These are phyloP conservation scores for Tetraodon nigroviridis DNA, from an alignment of 2,113 vertebrate species.

Conservation along the genomic window DNA sequence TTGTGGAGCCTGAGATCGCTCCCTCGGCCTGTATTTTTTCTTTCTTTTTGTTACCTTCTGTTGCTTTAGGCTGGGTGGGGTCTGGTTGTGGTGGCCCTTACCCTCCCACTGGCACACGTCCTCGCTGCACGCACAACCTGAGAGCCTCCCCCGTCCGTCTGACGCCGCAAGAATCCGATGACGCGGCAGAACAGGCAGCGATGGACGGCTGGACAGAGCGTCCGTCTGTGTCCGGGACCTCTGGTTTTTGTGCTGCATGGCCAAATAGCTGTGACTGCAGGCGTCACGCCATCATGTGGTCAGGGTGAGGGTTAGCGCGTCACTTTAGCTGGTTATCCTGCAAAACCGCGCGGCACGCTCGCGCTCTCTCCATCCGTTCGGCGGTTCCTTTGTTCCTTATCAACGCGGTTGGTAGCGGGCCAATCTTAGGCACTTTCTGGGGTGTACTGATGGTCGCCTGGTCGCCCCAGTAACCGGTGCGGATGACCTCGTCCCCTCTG, in stretches of 20 bases:
- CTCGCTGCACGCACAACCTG: slow-evolving; percentile 16
- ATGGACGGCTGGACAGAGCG: slow-evolving; percentile 44
- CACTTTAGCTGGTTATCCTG: slow-evolving; percentile 38
- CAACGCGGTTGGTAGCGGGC: not conserved
- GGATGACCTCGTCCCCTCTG: slow-evolving; percentile 23
- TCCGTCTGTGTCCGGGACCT: slow-evolving; percentile 45
- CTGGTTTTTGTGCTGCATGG: slow-evolving; percentile 62
- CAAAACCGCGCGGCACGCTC: slow-evolving; percentile 19
- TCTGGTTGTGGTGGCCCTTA: no score
- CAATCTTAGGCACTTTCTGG: not conserved
- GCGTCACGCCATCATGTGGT: slow-evolving; percentile 28
- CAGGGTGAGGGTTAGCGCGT: slow-evolving; percentile 11
- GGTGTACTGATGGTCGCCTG: slow-evolving; percentile 23
- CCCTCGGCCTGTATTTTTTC: slow-evolving; percentile 40
- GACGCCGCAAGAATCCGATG: slow-evolving; percentile 54
- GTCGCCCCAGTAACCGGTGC: slow-evolving; percentile 32
- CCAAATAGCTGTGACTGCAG: slow-evolving; percentile 48
- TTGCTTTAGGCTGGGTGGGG: slow-evolving; percentile 4
- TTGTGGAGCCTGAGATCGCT: slow-evolving; percentile 18
- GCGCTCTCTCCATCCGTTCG: not conserved
- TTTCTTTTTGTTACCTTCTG: slow-evolving; percentile 40
- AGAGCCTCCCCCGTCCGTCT: slow-evolving; percentile 36
- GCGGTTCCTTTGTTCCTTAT: not conserved
- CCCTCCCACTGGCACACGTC: slow-evolving; percentile 4
- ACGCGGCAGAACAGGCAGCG: slow-evolving; percentile 54